phyloP scores from a whole-genome alignment of 2,113 vertebrate genomes.

The Glareola pratincola region DNA sequence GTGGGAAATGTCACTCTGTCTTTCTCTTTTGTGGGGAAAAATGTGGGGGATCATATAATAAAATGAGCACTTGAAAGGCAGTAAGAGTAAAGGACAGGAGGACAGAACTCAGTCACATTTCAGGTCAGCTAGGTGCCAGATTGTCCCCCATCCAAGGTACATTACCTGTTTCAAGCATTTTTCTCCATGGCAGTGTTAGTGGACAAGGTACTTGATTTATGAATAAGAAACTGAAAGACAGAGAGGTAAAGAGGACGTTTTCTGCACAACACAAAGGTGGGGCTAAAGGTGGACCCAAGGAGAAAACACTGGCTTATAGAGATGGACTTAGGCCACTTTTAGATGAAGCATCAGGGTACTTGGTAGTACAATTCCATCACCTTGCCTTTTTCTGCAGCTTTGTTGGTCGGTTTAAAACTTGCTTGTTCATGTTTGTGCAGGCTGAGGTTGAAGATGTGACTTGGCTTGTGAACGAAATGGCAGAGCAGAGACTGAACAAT shows the following conservation, averaged over 20 bases:
- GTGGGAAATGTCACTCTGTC: background rate
- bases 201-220: background rate
- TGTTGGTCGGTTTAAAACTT: background rate
- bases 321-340: background rate
- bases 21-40: background rate
- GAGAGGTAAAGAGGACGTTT: background rate
- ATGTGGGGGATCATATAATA: background rate
- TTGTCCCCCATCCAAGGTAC: background rate
- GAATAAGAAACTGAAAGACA: background rate
- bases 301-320: accelerated
- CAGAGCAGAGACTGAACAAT: background rate
- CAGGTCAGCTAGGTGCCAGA: background rate
- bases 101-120: background rate
- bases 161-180: background rate
- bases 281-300: background rate
- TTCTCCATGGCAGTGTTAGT: background rate
- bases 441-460: background rate
- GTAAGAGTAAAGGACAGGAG: background rate
- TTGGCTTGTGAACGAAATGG: background rate
- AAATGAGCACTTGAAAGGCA: background rate
- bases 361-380: background rate
- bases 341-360: background rate
- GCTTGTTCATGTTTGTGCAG: background rate
- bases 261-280: background rate
- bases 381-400: background rate